Percentiles rank a stretch among this genome's conserved stretches.
phyloP scores from a whole-genome alignment of 2,888 invertebrate species.

The Acanthoscelides obtectus region DNA sequence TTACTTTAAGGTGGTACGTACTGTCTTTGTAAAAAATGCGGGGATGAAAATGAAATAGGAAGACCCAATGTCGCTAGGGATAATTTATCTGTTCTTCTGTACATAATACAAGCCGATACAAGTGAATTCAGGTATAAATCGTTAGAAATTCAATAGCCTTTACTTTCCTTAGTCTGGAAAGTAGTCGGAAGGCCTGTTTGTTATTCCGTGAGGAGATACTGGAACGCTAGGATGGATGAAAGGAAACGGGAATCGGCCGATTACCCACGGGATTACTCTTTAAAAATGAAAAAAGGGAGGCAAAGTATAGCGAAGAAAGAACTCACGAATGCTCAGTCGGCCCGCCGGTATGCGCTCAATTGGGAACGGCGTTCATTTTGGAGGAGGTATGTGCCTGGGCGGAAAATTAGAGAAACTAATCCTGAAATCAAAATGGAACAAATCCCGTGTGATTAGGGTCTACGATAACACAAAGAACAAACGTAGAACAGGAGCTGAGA shows the following conservation, averaged over 20 bases:
- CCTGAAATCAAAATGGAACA: too few species aligned
- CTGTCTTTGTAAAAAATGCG: too few species aligned
- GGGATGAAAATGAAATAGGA: too few species aligned
- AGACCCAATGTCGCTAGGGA: too few species aligned
- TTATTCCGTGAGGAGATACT: not conserved
- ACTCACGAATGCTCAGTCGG: not conserved
- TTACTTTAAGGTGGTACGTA: too few species aligned
- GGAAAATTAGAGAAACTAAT: too few species aligned
- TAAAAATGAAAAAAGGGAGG: not conserved
- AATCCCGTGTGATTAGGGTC: too few species aligned
- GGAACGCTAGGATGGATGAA: not conserved
- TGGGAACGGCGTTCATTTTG: not conserved
- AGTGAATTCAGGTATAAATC: not conserved
- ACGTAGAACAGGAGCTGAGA: too few species aligned
- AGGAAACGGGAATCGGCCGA: not conserved
- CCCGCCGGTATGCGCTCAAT: not conserved
- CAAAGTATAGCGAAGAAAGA: not conserved
- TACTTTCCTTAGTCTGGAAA: not conserved
- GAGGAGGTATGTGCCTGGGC: too few species aligned
- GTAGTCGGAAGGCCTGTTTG: not conserved
- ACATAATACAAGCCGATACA: not conserved
- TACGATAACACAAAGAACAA: too few species aligned
- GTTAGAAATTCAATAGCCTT: not conserved
- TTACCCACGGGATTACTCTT: not conserved
- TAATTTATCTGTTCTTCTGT: too few species aligned